Conservation (phyloP, 2,888 invertebrate genomes). For the Monoplex corrugatus region DNA sequence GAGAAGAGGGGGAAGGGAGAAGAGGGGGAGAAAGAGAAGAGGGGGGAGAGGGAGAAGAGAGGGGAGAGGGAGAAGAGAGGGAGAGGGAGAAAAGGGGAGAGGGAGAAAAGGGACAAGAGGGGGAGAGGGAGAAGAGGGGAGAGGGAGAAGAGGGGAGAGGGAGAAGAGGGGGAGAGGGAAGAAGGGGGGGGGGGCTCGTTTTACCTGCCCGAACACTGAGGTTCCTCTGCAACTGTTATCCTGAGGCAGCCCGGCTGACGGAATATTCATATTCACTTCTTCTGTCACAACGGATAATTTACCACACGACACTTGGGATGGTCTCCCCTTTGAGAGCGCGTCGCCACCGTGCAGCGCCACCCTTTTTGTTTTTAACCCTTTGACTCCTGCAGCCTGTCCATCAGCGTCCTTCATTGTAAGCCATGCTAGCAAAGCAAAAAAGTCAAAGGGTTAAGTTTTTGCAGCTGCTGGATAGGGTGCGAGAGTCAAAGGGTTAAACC, state of each 20-base stretch:
- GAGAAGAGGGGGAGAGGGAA: background rate
- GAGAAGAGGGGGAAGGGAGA: constrained; percentile 26
- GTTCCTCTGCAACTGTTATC: too few relatives aligned
- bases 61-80: background rate
- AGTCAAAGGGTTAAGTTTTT: too few relatives aligned
- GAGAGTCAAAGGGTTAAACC: too few relatives aligned
- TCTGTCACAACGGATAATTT: too few relatives aligned
- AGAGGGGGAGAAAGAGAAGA: background rate
- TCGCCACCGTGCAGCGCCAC: background rate
- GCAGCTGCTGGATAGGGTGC: too few relatives aligned
- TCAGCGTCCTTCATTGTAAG: too few relatives aligned
- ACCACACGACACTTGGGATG: too few relatives aligned
- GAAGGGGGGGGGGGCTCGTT: background rate
- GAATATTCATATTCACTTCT: too few relatives aligned
- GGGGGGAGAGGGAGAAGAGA: background rate
- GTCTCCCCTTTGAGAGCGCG: background rate
- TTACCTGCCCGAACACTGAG: too few relatives aligned
- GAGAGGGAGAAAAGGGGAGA: background rate
- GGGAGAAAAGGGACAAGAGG: background rate
- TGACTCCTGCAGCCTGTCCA: too few relatives aligned
- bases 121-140: background rate
- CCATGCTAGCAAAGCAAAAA: too few relatives aligned
- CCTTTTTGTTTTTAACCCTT: background rate
- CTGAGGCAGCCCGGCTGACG: too few relatives aligned
- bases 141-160: background rate